These are phyloP conservation scores for Siniperca knerii DNA, from an alignment of 2,113 vertebrate genomes.

Conservation along the genomic window DNA sequence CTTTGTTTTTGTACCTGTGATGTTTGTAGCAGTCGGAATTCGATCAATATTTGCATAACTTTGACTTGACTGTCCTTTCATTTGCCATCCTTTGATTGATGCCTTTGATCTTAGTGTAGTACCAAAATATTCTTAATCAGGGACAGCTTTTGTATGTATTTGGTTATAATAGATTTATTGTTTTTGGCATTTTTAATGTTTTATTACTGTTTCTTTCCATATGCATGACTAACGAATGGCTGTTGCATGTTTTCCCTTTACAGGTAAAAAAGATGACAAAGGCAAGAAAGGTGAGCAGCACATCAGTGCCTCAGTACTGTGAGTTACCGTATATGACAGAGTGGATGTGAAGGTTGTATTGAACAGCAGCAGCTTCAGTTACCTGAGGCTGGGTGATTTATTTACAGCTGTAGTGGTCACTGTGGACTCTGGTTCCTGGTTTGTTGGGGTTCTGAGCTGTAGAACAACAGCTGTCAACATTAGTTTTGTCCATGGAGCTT, in stretches of 20 bases:
- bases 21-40: too few species aligned
- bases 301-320: neutral
- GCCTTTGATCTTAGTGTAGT: too few species aligned
- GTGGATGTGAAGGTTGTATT: neutral
- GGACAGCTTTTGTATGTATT: neutral
- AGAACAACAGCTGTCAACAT: neutral
- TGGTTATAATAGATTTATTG: neutral
- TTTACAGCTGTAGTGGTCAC: neutral
- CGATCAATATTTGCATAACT: too few species aligned
- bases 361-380: neutral
- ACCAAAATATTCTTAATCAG: too few species aligned
- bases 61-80: too few species aligned
- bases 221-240: neutral
- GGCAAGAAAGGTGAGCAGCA: conserved; percentile 74
- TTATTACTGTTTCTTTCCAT: neutral
- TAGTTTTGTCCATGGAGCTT: neutral
- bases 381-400: neutral
- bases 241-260: conserved; percentile 17
- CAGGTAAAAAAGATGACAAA: conserved; percentile 81
- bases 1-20: too few species aligned
- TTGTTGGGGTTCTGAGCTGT: neutral
- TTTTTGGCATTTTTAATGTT: neutral
- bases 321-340: neutral
- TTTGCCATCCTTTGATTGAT: too few species aligned
- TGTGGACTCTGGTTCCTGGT: neutral